These are phyloP conservation scores for Actinemys pallida DNA, from an alignment of 2,113 vertebrate species.

Conservation along the genomic window DNA sequence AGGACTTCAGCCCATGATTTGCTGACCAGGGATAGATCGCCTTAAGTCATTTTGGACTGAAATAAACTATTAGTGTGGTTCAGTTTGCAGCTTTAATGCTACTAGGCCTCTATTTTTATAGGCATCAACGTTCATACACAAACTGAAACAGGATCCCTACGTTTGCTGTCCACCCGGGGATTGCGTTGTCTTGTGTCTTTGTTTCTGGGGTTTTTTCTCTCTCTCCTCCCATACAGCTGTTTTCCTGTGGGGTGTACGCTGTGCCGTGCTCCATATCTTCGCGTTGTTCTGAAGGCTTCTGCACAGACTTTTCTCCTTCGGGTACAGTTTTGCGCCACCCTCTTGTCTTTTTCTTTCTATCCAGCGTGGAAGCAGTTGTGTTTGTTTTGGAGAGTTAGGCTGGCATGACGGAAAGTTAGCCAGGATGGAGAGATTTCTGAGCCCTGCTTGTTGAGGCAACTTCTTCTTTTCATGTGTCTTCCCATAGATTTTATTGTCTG, in stretches of 20 bases:
- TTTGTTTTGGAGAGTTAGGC: background rate
- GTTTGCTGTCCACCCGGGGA: background rate
- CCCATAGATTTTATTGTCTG: constrained; percentile 42
- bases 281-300: background rate
- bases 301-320: background rate
- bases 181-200: background rate
- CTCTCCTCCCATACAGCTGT: background rate
- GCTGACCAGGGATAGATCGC: too few relatives aligned
- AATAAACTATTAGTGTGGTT: background rate
- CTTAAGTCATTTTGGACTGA: background rate
- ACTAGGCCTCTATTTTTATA: background rate
- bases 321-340: background rate
- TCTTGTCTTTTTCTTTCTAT: background rate
- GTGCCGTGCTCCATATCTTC: background rate
- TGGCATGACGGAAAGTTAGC: background rate
- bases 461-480: constrained; percentile 16
- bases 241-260: background rate
- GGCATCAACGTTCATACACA: background rate
- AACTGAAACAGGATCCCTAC: background rate
- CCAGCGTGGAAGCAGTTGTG: background rate
- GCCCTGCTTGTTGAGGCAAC: background rate
- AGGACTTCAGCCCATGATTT: background rate
- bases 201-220: background rate
- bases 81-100: background rate
- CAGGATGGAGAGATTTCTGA: constrained; percentile 1